These are phyloP conservation scores for Hemicrepidius hirtus DNA, from an alignment of 2,888 invertebrate genomes.

Conservation along the genomic window DNA sequence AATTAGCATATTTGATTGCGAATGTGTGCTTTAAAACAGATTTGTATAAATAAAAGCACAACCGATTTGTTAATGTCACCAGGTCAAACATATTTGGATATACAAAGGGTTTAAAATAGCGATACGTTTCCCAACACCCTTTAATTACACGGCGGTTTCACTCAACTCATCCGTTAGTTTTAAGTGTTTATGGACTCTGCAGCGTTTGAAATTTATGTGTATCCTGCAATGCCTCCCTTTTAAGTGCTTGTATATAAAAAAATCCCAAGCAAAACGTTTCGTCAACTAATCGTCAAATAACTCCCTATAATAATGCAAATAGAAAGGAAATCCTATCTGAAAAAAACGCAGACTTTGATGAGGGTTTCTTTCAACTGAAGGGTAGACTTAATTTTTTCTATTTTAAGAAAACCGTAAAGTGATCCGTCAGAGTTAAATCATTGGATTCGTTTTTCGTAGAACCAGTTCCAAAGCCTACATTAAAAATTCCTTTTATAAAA, in stretches of 20 bases:
- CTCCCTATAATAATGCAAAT: neutral
- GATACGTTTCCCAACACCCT: slow-evolving; percentile 20
- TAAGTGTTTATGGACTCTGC: slow-evolving; percentile 14
- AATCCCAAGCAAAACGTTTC: slow-evolving; percentile 3
- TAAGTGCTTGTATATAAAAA: neutral
- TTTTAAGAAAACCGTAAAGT: neutral
- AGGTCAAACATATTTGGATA: slow-evolving; percentile 5
- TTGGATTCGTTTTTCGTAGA: neutral
- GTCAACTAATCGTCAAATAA: no score
- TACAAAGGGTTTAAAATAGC: slow-evolving; percentile 16
- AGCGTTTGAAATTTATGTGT: slow-evolving; percentile 3
- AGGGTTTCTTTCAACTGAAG: neutral
- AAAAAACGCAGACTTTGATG: neutral
- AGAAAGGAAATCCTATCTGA: neutral
- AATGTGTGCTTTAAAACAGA: slow-evolving; percentile 1
- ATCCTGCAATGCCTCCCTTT: neutral
- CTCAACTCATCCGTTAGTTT: slow-evolving; percentile 26
- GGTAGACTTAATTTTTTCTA: slow-evolving; percentile 3
- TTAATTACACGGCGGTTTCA: slow-evolving; percentile 29
- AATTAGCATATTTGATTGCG: slow-evolving; percentile 24
- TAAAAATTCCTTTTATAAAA: neutral
- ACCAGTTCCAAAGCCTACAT: neutral
- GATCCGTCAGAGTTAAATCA: neutral
- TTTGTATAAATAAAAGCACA: slow-evolving; percentile 10
- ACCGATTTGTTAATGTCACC: slow-evolving; percentile 4